phyloP scores from a whole-genome alignment of 2,113 vertebrate species.

The Pachyramphus minor region DNA sequence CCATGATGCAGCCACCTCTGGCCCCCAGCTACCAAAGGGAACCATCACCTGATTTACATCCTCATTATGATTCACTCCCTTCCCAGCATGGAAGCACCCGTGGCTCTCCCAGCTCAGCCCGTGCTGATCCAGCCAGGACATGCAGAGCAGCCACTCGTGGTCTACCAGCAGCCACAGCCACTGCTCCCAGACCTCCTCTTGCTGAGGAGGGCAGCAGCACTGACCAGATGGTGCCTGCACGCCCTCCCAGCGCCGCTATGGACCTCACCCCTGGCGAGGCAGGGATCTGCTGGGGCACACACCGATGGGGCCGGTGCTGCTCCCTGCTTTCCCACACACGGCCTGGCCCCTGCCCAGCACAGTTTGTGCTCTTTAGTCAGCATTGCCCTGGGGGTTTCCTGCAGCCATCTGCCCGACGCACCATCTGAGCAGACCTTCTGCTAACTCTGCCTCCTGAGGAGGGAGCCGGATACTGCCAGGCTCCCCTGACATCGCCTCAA shows the following conservation, averaged over 20 bases:
- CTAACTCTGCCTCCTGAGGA: neutral
- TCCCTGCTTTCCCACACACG: neutral
- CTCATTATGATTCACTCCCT: neutral
- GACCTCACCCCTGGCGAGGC: neutral
- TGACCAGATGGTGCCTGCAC: neutral
- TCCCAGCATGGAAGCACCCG: neutral
- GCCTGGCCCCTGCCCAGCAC: neutral
- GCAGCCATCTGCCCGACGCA: constrained; percentile 38
- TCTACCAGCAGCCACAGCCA: neutral
- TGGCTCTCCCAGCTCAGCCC: neutral
- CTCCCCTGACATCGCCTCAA: neutral
- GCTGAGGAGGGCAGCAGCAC: neutral
- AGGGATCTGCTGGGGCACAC: neutral
- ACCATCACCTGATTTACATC: neutral
- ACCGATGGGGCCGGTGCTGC: neutral
- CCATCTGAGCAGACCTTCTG: constrained; percentile 61
- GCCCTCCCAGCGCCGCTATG: fast-evolving
- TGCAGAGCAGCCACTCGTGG: fast-evolving
- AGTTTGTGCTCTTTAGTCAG: constrained; percentile 35
- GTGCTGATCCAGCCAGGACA: neutral
- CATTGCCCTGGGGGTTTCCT: constrained; percentile 25
- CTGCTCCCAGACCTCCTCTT: neutral
- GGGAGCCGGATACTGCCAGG: neutral
- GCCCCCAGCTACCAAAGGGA: neutral
- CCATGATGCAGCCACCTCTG: neutral